Evolutionary conservation across 2,888 invertebrate species (phyloP).

Genomic region (Kuschelorhynchus macadamiae): DNA sequence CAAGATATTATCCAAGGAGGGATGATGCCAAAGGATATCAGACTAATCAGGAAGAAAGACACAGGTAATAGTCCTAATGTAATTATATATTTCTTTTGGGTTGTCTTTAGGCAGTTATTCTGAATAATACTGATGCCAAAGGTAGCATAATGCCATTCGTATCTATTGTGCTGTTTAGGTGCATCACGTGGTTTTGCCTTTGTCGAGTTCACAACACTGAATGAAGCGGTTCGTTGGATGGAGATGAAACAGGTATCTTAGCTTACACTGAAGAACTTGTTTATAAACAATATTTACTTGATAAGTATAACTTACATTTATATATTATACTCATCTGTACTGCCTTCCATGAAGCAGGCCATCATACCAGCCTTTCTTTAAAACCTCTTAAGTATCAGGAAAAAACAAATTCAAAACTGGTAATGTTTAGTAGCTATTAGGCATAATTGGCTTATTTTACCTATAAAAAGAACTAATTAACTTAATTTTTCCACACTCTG

Average conservation of each 20-base stretch:
- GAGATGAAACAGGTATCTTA: slow-evolving; percentile 87
- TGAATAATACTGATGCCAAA: slow-evolving; percentile 68
- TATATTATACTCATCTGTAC: slow-evolving; percentile 24
- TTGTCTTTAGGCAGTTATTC: slow-evolving; percentile 67
- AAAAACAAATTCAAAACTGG: too few relatives aligned
- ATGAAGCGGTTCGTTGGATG: slow-evolving; percentile 93
- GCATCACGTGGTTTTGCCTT: slow-evolving; percentile 91
- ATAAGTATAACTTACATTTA: slow-evolving; percentile 42
- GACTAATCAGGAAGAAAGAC: slow-evolving; percentile 86
- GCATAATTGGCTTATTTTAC: too few relatives aligned
- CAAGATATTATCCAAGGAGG: slow-evolving; percentile 83
- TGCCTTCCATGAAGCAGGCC: slow-evolving; percentile 34
- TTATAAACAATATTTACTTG: slow-evolving; percentile 38
- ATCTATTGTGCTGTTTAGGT: slow-evolving; percentile 82
- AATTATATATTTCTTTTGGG: slow-evolving; percentile 56
- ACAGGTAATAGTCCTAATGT: slow-evolving; percentile 76
- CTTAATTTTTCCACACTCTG: too few relatives aligned
- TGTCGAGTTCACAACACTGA: slow-evolving; percentile 92
- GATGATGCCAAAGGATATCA: slow-evolving; percentile 83
- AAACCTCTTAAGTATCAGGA: slow-evolving; percentile 2
- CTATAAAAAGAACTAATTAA: too few relatives aligned
- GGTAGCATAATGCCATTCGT: slow-evolving; percentile 68
- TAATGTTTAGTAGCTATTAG: too few relatives aligned
- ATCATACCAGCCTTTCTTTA: slow-evolving; percentile 35
- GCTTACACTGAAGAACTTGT: slow-evolving; percentile 50